Percentiles rank a stretch among this genome's conserved stretches.
phyloP scores from a whole-genome alignment of 2,113 vertebrate species.

The Balaenoptera acutorostrata region DNA sequence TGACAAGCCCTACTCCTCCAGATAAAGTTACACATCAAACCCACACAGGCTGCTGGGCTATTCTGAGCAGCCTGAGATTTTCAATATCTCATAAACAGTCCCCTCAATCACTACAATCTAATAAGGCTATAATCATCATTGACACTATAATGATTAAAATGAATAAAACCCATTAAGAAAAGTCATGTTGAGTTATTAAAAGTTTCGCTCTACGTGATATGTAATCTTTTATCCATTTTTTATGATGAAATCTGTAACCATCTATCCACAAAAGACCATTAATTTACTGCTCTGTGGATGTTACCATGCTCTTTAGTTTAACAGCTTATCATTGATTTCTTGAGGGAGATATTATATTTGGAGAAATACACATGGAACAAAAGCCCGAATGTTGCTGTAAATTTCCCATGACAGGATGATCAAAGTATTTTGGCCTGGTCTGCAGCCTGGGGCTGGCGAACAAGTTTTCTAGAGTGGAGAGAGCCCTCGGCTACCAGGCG shows the following conservation, averaged over 20 bases:
- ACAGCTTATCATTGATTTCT: constrained; percentile 90
- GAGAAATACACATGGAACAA: constrained; percentile 86
- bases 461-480: constrained; percentile 77
- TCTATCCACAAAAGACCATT: constrained; percentile 93
- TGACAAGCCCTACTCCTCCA: constrained; percentile 75
- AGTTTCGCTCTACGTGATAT: constrained; percentile 90
- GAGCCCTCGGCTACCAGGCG: constrained; percentile 74
- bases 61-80: constrained; percentile 81
- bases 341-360: constrained; percentile 88
- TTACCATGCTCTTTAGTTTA: constrained; percentile 91
- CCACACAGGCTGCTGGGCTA: constrained; percentile 74
- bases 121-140: constrained; percentile 99
- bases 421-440: constrained; percentile 81
- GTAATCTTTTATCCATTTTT: constrained; percentile 95
- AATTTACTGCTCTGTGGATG: constrained; percentile 91
- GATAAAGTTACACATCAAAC: constrained; percentile 86
- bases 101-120: constrained; percentile 95
- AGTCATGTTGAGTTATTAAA: constrained; percentile 97
- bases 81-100: constrained; percentile 87
- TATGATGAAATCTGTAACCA: constrained; percentile 94
- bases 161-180: constrained; percentile 99
- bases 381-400: constrained; percentile 82
- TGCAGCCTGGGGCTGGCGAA: constrained; percentile 66
- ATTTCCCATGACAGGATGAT: constrained; percentile 87
- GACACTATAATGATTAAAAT: constrained; percentile 99